Percentiles rank a stretch among this genome's conserved stretches.
These are phyloP conservation scores for Montifringilla adamsi DNA, from an alignment of 2,113 vertebrate genomes.

Conservation along the genomic window DNA sequence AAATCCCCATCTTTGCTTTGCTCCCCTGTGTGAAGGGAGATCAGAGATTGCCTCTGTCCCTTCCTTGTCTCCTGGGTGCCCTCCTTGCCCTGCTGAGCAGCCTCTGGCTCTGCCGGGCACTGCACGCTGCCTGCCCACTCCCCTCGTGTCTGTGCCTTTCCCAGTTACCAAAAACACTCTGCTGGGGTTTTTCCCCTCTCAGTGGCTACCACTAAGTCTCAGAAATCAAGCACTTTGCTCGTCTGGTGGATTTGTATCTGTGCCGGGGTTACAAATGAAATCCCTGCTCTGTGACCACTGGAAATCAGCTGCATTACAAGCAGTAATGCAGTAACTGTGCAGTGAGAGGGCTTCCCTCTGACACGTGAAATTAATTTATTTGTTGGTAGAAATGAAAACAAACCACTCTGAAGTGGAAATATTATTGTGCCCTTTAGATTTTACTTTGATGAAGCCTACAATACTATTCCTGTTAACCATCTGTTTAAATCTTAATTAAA, in stretches of 20 bases:
- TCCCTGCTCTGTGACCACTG: background rate
- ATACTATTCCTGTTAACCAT: slow-evolving; percentile 8
- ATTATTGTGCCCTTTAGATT: slow-evolving; percentile 11
- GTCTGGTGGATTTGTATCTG: background rate
- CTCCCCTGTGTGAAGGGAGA: background rate
- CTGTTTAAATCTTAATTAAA: slow-evolving; percentile 43
- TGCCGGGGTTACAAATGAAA: background rate
- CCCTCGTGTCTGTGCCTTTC: rapidly evolving
- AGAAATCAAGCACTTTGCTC: background rate
- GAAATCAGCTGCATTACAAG: background rate
- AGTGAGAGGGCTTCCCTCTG: background rate
- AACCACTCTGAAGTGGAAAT: slow-evolving; percentile 14
- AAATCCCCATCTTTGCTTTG: background rate
- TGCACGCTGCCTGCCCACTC: background rate
- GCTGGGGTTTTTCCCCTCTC: background rate
- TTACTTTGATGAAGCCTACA: background rate
- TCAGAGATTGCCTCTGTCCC: slow-evolving; percentile 4
- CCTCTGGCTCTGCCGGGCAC: background rate
- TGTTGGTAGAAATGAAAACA: slow-evolving; percentile 21
- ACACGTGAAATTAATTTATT: background rate
- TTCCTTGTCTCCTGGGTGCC: background rate
- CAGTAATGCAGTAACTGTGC: background rate
- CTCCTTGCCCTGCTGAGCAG: background rate
- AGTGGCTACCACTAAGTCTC: background rate
- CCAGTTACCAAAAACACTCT: rapidly evolving